These are phyloP conservation scores for Vulpes lagopus DNA, from an alignment of 2,113 vertebrate species.

Conservation along the genomic window DNA sequence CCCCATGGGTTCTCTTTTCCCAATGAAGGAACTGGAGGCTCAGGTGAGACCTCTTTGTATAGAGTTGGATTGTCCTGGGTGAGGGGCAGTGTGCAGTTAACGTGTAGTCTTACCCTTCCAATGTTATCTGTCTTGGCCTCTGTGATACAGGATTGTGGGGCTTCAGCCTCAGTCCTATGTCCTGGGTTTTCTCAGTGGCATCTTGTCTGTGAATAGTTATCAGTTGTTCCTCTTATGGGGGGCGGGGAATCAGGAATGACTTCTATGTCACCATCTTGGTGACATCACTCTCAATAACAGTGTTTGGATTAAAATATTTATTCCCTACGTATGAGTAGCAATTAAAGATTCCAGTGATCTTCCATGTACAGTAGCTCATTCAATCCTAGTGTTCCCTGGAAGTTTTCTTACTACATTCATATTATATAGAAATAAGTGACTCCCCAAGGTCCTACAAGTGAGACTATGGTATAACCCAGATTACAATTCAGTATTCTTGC, in stretches of 20 bases:
- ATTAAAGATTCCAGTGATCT: neutral
- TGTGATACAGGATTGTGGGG: neutral
- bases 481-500: slow-evolving; percentile 1
- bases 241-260: neutral
- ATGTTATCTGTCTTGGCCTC: neutral
- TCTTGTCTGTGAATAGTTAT: neutral
- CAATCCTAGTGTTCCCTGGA: neutral
- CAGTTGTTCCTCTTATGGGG: neutral
- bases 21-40: neutral
- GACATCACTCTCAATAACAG: neutral
- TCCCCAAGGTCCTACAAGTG: neutral
- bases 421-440: neutral
- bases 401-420: neutral
- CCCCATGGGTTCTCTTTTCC: neutral
- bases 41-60: neutral
- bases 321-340: neutral
- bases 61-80: neutral
- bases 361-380: neutral
- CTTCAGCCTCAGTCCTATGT: neutral
- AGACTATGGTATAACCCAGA: neutral
- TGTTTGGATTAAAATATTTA: neutral
- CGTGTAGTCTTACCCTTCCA: neutral
- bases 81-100: neutral
- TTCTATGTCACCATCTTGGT: neutral
- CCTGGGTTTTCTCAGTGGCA: neutral